These are phyloP conservation scores for Parauchenoglanis ngamensis DNA, from an alignment of 2,797 vertebrate genomes.

Conservation along the genomic window DNA sequence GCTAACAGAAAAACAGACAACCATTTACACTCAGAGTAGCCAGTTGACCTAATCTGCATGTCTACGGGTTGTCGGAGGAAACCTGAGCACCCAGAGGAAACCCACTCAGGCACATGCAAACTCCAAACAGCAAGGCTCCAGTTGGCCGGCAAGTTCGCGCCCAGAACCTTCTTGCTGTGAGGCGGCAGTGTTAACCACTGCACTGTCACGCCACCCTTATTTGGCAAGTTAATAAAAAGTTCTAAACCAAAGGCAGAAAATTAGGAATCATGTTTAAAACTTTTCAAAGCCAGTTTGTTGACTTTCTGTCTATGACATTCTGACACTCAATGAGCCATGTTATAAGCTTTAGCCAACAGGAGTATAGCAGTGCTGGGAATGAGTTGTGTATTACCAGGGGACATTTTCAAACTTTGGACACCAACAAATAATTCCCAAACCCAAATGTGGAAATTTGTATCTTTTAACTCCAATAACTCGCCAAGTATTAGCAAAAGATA, in stretches of 20 bases:
- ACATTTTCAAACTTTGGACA: neutral
- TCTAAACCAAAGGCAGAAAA: neutral
- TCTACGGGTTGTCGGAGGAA: no score
- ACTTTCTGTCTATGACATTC: conserved; percentile 32
- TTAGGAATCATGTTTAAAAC: neutral
- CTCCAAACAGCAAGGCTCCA: no score
- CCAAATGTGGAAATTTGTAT: neutral
- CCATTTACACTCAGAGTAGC: no score
- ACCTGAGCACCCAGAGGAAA: no score
- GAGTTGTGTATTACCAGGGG: neutral
- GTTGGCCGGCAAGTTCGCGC: no score
- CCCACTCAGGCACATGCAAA: no score
- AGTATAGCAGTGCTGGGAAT: neutral
- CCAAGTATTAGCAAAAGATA: neutral
- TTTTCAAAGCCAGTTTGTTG: conserved; percentile 32
- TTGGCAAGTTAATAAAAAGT: neutral
- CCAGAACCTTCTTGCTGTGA: no score
- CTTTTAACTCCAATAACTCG: neutral
- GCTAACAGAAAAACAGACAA: no score
- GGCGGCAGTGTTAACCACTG: no score
- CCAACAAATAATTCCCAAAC: neutral
- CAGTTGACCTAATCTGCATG: no score
- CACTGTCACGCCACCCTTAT: no score
- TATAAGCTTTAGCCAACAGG: neutral
- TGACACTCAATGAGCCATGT: neutral